These are phyloP conservation scores for Hirtodrosophila histrioides DNA, from an alignment of 2,888 invertebrate genomes.

Conservation along the genomic window DNA sequence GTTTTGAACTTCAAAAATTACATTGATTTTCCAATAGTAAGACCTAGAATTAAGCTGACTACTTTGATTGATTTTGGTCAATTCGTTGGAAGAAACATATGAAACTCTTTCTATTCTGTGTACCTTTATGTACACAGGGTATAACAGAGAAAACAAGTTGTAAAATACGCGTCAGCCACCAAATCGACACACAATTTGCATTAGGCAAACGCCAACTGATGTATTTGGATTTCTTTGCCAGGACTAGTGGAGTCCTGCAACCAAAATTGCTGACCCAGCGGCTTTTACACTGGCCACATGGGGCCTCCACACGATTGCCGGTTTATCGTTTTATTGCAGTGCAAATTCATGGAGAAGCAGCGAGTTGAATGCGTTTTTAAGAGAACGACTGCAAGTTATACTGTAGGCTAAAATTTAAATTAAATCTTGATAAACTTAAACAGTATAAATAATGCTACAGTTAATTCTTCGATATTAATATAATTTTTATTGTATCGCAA, in stretches of 20 bases:
- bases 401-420: background rate
- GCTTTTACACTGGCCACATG: slow-evolving; percentile 33
- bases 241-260: background rate
- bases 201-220: slow-evolving; percentile 41
- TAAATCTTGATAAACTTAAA: too few species aligned
- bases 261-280: slow-evolving; percentile 48
- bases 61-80: too few species aligned
- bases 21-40: too few species aligned
- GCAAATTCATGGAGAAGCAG: background rate
- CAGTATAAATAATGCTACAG: too few species aligned
- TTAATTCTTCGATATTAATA: too few species aligned
- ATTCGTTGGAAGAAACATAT: too few species aligned
- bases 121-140: background rate
- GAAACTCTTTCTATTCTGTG: too few species aligned
- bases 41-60: too few species aligned
- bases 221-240: background rate
- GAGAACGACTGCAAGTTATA: slow-evolving; percentile 2
- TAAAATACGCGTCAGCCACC: slow-evolving; percentile 15
- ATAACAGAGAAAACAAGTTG: slow-evolving; percentile 11
- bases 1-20: too few species aligned
- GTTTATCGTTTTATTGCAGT: slow-evolving; percentile 7
- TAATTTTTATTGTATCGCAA: too few species aligned
- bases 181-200: slow-evolving; percentile 58
- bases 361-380: too few species aligned
- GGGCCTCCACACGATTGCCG: slow-evolving; percentile 4